These are phyloP conservation scores for Acanthisitta chloris DNA, from an alignment of 2,113 vertebrate genomes.

Conservation along the genomic window DNA sequence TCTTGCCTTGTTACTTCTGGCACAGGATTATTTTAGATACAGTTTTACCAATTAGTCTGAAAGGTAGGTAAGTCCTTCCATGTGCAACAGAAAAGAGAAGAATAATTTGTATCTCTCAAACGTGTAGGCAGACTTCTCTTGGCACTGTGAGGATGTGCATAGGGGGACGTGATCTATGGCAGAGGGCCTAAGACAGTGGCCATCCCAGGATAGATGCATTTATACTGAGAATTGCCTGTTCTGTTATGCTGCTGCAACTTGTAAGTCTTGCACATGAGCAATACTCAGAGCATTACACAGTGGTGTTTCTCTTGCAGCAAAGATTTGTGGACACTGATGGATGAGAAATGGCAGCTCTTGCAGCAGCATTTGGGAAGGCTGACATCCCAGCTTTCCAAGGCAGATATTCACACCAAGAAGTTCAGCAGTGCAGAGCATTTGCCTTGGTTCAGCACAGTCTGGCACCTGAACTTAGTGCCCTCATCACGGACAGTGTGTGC, in stretches of 20 bases:
- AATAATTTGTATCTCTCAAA: neutral
- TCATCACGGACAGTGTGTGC: neutral
- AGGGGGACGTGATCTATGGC: neutral
- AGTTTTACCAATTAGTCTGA: neutral
- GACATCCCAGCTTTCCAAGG: neutral
- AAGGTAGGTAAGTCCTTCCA: neutral
- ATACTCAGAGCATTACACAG: neutral
- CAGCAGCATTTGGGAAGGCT: neutral
- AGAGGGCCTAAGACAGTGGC: neutral
- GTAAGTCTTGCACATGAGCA: neutral
- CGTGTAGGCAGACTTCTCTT: neutral
- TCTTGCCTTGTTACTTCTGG: neutral
- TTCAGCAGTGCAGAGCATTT: neutral
- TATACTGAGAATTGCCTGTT: neutral
- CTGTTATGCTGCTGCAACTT: neutral
- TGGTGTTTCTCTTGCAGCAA: neutral
- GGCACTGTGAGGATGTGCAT: neutral
- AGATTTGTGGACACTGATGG: neutral
- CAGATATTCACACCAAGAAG: neutral
- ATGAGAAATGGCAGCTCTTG: neutral
- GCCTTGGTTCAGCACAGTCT: neutral
- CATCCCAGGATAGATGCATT: neutral
- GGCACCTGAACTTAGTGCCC: neutral
- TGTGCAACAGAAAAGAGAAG: neutral
- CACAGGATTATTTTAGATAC: neutral